phyloP scores from a whole-genome alignment of 2,888 invertebrate species.

The Rugalucina vietnamica region DNA sequence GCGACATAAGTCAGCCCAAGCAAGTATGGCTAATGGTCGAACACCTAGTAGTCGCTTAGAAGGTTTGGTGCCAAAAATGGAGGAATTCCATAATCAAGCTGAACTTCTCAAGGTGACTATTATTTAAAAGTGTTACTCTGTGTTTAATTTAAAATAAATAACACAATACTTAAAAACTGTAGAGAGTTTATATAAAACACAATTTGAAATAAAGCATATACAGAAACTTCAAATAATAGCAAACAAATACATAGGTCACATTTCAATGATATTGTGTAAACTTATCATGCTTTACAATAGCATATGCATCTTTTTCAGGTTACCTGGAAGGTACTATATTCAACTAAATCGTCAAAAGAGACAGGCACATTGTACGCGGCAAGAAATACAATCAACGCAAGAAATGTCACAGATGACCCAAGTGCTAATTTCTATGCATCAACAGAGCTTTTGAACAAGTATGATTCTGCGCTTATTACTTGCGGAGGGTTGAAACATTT shows the following conservation, averaged over 20 bases:
- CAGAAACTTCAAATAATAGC: too few relatives aligned
- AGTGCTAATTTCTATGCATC: constrained; percentile 45
- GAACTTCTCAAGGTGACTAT: constrained; percentile 27
- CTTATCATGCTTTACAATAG: too few relatives aligned
- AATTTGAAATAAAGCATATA: background rate
- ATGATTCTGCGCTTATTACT: constrained; percentile 31
- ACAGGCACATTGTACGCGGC: constrained; percentile 40
- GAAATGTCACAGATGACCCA: constrained; percentile 48
- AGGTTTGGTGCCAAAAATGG: constrained; percentile 40
- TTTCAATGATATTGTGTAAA: background rate
- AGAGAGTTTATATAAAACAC: background rate
- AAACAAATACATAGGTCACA: too few relatives aligned
- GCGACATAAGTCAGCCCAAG: constrained; percentile 24
- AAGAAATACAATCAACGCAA: constrained; percentile 40
- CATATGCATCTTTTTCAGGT: constrained; percentile 25
- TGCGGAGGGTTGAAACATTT: constrained; percentile 37
- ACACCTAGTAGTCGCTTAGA: constrained; percentile 45
- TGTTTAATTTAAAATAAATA: too few relatives aligned
- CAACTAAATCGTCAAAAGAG: constrained; percentile 24
- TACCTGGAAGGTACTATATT: constrained; percentile 38
- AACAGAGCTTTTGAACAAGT: constrained; percentile 34
- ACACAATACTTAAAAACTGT: background rate
- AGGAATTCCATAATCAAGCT: constrained; percentile 51
- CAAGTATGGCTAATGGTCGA: constrained; percentile 28
- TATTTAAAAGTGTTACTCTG: too few relatives aligned